Percentiles rank a stretch among this genome's conserved stretches.
These are phyloP conservation scores for Macrostomum cliftonense DNA, from an alignment of 2,888 invertebrate species.

Conservation along the genomic window DNA sequence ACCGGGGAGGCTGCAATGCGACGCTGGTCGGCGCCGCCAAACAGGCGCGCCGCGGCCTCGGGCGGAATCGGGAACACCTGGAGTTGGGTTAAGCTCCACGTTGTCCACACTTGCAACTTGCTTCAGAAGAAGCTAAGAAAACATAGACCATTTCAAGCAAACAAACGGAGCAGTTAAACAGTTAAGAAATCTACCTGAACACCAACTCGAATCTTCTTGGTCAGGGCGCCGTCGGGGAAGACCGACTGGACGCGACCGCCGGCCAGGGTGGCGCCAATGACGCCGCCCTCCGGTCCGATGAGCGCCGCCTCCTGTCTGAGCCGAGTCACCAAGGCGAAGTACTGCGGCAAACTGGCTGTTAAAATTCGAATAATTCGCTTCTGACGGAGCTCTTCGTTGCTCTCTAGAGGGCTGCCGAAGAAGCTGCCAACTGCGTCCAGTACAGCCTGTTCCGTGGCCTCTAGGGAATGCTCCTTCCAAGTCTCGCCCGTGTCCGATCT, in stretches of 20 bases:
- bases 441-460: constrained; percentile 73
- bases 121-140: too few relatives aligned
- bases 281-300: constrained; percentile 94
- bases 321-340: constrained; percentile 94
- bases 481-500: constrained; percentile 3
- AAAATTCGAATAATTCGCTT: constrained; percentile 81
- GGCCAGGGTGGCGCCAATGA: constrained; percentile 93
- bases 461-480: constrained; percentile 10
- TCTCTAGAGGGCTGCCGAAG: constrained; percentile 20
- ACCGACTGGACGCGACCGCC: constrained; percentile 98
- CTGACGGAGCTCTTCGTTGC: constrained; percentile 51
- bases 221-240: constrained; percentile 92
- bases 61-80: constrained; percentile 95
- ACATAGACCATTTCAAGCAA: too few relatives aligned
- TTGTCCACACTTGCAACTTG: too few relatives aligned
- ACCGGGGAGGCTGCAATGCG: constrained; percentile 97
- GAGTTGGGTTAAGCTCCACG: constrained; percentile 12
- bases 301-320: constrained; percentile 92
- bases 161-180: too few relatives aligned
- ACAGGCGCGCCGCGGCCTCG: constrained; percentile 80
- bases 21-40: constrained; percentile 50
- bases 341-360: constrained; percentile 95
- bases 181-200: too few relatives aligned
- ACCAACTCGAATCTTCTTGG: constrained; percentile 98
- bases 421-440: constrained; percentile 55